Base-by-base conservation (phyloP, 92 coral and sea anemone genomes). In the Parazoanthus darwini region DNA sequence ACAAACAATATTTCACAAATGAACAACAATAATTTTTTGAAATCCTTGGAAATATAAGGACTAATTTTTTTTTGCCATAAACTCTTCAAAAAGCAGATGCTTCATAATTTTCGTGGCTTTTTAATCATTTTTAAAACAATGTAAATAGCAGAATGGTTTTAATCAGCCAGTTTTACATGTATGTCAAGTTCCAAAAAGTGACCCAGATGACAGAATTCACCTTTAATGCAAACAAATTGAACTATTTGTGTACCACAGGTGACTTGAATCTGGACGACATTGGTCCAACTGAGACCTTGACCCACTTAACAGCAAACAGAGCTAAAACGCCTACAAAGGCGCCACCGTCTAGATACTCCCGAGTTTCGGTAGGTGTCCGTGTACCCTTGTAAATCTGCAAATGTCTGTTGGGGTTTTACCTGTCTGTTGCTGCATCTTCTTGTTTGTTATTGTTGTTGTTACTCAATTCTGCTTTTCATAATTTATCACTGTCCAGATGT, bases 241-340 rank as follows among this genome's bases (percentile, higher is more conserved):
- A 63, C 22, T 79, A 5, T 4, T 0, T 20, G 0, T 82, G 50
- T 26, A 25, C 37, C 56, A 48, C 67, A 91, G 93, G 79, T 37
- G 90, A 82, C 18, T 8, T 88, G 42, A 90, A 93, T 71, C 79
- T 94, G 51, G 94, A 94, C 77, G 94, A 92, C 66, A 73, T 90
- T 42, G 86, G 56, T 37, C 89, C 93, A 29, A 91, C 92, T 35
- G 95, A 93, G 74, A 92, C 94, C 11, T 77, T 97, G 81, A 91
- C 87, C 22, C 96, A 94, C 54, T 91, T 97, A 50, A 97, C 99
- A 35, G 92, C 97, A 39, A 94, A 97, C 92, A 88, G 99, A 90
- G 97, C 98, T n/a, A 94, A 93, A 78, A 79, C 44, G 3, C 97
- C 93, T 6, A 91, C 86, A 35, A 95, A 94, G 88, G 89, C 95